Conservation (phyloP, 2,797 vertebrate genomes). For the Danio tinwini region DNA sequence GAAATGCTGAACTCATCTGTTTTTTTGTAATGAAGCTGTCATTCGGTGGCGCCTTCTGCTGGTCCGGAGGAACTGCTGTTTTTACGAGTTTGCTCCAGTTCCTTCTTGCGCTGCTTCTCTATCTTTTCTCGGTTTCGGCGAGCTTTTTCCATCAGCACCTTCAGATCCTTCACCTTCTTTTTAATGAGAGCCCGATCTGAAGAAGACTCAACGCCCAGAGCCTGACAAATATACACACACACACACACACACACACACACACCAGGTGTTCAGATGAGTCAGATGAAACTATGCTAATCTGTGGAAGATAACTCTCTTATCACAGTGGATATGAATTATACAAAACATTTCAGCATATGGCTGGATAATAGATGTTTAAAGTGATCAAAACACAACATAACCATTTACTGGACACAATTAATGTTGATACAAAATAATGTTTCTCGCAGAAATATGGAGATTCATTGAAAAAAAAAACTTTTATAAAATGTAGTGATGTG, state of each 20-base stretch:
- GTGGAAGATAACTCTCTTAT: neutral
- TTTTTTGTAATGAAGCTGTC: conserved; percentile 56
- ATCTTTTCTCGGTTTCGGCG: conserved; percentile 89
- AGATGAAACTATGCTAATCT: neutral
- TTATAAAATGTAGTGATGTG: no score
- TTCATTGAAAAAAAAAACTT: neutral
- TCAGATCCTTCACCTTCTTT: conserved; percentile 96
- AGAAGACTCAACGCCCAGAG: conserved; percentile 87
- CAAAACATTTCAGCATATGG: conserved; percentile 4
- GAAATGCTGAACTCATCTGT: conserved; percentile 39
- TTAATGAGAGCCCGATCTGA: conserved; percentile 91
- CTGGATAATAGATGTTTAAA: neutral
- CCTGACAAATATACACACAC: conserved; percentile 66
- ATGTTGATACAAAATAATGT: no score
- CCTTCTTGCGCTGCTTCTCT: conserved; percentile 87
- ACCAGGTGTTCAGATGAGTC: neutral
- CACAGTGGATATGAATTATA: conserved; percentile 17
- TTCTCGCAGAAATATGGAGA: neutral
- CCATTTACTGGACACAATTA: neutral
- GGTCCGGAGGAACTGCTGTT: conserved; percentile 69
- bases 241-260: neutral
- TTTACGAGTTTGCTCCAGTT: conserved; percentile 83
- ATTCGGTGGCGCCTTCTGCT: conserved; percentile 77
- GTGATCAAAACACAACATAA: neutral
- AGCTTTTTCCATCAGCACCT: conserved; percentile 88